Conservation (phyloP, 2,888 invertebrate genomes). For the Tholera decimalis region DNA sequence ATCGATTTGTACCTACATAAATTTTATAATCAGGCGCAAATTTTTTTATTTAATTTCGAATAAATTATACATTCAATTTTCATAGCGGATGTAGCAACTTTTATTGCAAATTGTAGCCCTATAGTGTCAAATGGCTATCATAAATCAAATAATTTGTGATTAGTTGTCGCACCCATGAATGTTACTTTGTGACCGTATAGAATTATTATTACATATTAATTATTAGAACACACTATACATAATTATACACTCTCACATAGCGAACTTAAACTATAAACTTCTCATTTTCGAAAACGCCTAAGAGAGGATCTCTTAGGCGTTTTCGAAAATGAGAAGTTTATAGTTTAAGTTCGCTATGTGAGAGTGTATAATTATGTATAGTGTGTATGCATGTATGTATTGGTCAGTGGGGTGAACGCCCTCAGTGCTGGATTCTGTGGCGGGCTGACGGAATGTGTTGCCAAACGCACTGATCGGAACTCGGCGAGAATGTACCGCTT, state of each 20-base stretch:
- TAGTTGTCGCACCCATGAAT: conserved; percentile 21
- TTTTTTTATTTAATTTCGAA: conserved; percentile 9
- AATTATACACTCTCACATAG: conserved; percentile 58
- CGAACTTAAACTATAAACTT: conserved; percentile 54
- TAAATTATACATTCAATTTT: conserved; percentile 7
- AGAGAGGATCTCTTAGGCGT: too few species aligned
- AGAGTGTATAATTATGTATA: conserved; percentile 56
- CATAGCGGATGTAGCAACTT: conserved; percentile 11
- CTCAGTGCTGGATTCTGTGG: conserved; percentile 81
- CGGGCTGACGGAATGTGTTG: conserved; percentile 87
- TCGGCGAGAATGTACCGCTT: conserved; percentile 79
- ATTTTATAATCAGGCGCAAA: conserved; percentile 3
- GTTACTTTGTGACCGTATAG: conserved; percentile 8
- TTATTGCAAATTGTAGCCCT: conserved; percentile 6
- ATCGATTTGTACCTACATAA: conserved; percentile 4
- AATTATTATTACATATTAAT: too few species aligned
- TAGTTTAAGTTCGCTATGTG: conserved; percentile 58
- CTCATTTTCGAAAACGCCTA: conserved; percentile 47
- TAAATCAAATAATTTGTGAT: conserved; percentile 23
- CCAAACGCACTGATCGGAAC: conserved; percentile 89
- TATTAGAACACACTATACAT: conserved; percentile 58
- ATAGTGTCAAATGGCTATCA: conserved; percentile 11
- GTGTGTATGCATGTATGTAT: conserved; percentile 67
- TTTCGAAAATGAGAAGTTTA: conserved; percentile 48
- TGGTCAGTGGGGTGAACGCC: conserved; percentile 82